Evolutionary conservation across 2,113 vertebrate species (phyloP), one percentile per base, ranked within the genome.

Genomic region (Tympanuchus pallidicinctus): DNA sequence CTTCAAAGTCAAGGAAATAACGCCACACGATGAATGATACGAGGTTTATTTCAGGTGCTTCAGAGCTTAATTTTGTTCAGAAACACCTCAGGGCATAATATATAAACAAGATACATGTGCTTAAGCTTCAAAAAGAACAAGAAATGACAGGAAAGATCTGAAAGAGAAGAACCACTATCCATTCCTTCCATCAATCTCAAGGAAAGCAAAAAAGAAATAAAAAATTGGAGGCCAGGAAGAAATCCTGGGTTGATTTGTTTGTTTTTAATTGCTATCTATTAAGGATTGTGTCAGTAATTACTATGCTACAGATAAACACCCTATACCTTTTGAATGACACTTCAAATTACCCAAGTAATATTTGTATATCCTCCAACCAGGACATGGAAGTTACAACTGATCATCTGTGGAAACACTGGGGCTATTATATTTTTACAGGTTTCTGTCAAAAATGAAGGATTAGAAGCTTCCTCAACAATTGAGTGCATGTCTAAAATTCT

Each of bases 401-500:
- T 84, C 43, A 69, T 36, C 64, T 67, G 56, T 63, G 50, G 45
- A 79, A 94, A 90, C 86, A 82, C 57, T 79, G 12, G 2, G 71
- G 42, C 11, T n/a, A 25, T 69, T 73, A n/a, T 63, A 92, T 82
- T 78, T 83, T 72, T 27, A 75, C 54, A 79, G 54, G 27, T 20
- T 90, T 79, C 90, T 72, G 73, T 92, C 84, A 94, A 84, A 95
- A 94, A 63, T 48, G 36, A 36, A 48, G 45, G 25, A 30, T 30
- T 77, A 28, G 59, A 77, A 77, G n/a, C 59, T 48, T 61, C 48
- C 56, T 75, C 69, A 52, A 38, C 43, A 61, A 86, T 45, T 40
- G 82, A 76, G 34, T 24, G 28, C 20, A 76, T 4, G 36, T 70
- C 54, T 63, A 66, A 95, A 73, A 25, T 79, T 67, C 38, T 65